A percentile compares a stretch with the other conserved stretches of the same genome.
These are phyloP conservation scores for Drosophila bipectinata DNA, from an alignment of 1,140 invertebrate genomes.

Conservation along the genomic window DNA sequence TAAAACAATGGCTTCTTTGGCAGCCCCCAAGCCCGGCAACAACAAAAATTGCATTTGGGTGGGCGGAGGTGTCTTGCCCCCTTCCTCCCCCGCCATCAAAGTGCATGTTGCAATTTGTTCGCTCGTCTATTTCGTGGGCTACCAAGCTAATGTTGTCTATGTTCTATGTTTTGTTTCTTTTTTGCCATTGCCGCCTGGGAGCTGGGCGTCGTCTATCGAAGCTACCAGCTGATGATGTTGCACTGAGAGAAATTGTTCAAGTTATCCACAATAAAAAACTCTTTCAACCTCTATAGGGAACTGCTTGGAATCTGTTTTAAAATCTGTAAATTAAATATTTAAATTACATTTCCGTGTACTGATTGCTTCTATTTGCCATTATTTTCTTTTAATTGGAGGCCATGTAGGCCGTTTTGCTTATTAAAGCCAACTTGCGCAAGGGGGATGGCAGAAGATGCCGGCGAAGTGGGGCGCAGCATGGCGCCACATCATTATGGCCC, in stretches of 20 bases:
- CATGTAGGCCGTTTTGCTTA: constrained; percentile 77
- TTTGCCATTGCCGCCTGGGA: constrained; percentile 1
- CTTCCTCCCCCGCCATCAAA: background rate
- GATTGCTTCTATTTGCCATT: constrained; percentile 10
- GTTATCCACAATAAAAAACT: background rate
- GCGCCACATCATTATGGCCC: constrained; percentile 64
- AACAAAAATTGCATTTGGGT: constrained; percentile 59
- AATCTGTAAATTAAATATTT: background rate
- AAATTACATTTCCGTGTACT: constrained; percentile 5
- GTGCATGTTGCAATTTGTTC: constrained; percentile 58
- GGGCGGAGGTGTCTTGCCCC: constrained; percentile 66
- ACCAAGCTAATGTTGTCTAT: constrained; percentile 39
- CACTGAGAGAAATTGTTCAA: background rate
- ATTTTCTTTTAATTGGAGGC: constrained; percentile 36
- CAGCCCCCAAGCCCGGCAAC: constrained; percentile 2
- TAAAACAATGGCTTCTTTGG: constrained; percentile 58
- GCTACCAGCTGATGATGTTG: constrained; percentile 17
- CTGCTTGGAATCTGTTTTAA: too few relatives aligned
- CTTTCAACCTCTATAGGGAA: background rate
- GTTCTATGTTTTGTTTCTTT: constrained; percentile 36
- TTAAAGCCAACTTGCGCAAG: constrained; percentile 68
- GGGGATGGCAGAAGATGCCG: constrained; percentile 31
- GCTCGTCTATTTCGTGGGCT: constrained; percentile 39
- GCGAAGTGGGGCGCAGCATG: constrained; percentile 51
- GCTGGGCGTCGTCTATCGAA: constrained; percentile 32